These are phyloP conservation scores for Pycnomerus fuliginosus DNA, from an alignment of 2,888 invertebrate species.

Conservation along the genomic window DNA sequence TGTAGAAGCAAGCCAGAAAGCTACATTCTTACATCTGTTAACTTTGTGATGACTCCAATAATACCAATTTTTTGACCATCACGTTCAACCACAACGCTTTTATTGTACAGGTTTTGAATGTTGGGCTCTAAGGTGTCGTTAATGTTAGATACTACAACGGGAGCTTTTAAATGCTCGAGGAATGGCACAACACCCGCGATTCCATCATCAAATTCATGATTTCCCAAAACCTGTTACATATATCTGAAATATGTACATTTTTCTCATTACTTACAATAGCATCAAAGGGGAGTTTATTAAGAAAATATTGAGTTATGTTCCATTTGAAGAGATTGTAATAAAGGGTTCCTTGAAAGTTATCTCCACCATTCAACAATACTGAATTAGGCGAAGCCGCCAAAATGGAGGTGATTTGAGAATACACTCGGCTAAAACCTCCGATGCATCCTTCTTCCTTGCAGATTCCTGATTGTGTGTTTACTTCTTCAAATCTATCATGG, in stretches of 20 bases:
- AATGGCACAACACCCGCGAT: slow-evolving; percentile 72
- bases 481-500: slow-evolving; percentile 60
- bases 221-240: slow-evolving; percentile 71
- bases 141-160: slow-evolving; percentile 75
- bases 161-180: slow-evolving; percentile 61
- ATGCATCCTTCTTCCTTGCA: slow-evolving; percentile 61
- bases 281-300: slow-evolving; percentile 56
- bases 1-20: too few species aligned
- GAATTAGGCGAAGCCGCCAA: slow-evolving; percentile 3
- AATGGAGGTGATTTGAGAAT: slow-evolving; percentile 50
- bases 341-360: slow-evolving; percentile 80
- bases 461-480: slow-evolving; percentile 57
- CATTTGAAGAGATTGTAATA: slow-evolving; percentile 72
- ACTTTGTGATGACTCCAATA: slow-evolving; percentile 72
- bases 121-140: slow-evolving; percentile 67
- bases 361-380: slow-evolving; percentile 69
- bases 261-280: slow-evolving; percentile 75
- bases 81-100: slow-evolving; percentile 64
- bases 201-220: slow-evolving; percentile 84
- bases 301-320: slow-evolving; percentile 18
- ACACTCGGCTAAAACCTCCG: slow-evolving; percentile 67
- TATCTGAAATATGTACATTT: too few species aligned
- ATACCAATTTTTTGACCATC: slow-evolving; percentile 70
- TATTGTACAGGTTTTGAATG: slow-evolving; percentile 61
- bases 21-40: slow-evolving; percentile 67